Evolutionary conservation across 1,140 invertebrate genomes (phyloP).

Genomic region (Belonocnema kinseyi): DNA sequence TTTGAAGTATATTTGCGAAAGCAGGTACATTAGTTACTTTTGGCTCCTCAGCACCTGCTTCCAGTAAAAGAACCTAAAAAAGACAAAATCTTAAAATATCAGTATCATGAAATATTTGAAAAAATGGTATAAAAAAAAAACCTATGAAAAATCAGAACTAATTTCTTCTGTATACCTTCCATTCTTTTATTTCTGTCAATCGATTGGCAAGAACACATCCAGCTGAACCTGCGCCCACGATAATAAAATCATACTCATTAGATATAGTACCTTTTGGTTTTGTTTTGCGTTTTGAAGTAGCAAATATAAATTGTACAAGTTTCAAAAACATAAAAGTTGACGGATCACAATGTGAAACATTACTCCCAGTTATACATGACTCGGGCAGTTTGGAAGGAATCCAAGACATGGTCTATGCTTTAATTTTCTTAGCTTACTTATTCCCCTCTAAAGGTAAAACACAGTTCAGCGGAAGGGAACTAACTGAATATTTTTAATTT

Average conservation of each 20-base stretch:
- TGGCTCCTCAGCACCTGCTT: conserved; percentile 2
- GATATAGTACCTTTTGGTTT: neutral
- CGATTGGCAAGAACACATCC: conserved; percentile 21
- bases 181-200: conserved; percentile 10
- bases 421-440: too few species aligned
- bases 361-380: neutral
- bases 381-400: neutral
- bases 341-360: neutral
- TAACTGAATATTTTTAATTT: too few species aligned
- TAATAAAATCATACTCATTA: conserved; percentile 22
- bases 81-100: neutral
- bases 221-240: conserved; percentile 6
- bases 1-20: conserved; percentile 1
- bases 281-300: neutral
- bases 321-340: neutral
- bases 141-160: neutral
- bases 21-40: neutral
- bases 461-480: too few species aligned
- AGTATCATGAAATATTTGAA: neutral
- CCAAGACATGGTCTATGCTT: conserved; percentile 5
- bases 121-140: neutral
- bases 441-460: too few species aligned
- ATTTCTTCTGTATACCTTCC: conserved; percentile 1
- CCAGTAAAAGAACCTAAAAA: conserved; percentile 1
- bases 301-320: neutral